Evolutionary conservation across 2,797 vertebrate genomes (phyloP).

Genomic region (Mus minutoides): DNA sequence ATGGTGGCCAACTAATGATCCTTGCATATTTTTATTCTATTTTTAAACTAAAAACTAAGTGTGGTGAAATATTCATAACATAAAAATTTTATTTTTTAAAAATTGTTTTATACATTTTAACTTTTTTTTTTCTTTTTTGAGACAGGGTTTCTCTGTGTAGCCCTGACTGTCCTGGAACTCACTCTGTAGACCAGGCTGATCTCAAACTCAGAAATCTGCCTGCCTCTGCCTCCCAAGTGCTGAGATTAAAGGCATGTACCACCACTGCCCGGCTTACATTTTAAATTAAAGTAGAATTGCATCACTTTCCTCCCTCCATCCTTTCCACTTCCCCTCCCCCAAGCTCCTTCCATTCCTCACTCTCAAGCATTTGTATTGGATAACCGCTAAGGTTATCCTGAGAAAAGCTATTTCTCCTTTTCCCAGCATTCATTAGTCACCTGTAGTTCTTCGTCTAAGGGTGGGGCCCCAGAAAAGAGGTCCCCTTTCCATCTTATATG

Average conservation of each 20-base stretch:
- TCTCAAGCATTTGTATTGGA: background rate
- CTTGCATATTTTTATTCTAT: background rate
- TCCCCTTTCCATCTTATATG: background rate
- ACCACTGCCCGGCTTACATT: too few relatives aligned
- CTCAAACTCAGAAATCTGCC: too few relatives aligned
- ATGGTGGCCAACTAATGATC: background rate
- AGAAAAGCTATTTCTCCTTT: background rate
- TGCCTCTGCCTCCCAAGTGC: too few relatives aligned
- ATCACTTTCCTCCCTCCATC: background rate
- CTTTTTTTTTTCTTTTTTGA: too few relatives aligned
- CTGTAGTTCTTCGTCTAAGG: background rate
- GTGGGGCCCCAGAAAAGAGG: too few relatives aligned
- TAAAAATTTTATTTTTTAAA: background rate
- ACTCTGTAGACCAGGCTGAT: too few relatives aligned
- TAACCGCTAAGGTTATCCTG: background rate
- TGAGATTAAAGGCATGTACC: too few relatives aligned
- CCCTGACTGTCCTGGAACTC: too few relatives aligned
- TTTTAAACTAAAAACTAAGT: constrained; percentile 37
- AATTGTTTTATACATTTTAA: background rate
- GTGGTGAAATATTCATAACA: background rate
- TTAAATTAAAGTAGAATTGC: background rate
- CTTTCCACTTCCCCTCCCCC: background rate
- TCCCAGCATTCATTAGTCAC: background rate
- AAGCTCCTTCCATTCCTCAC: background rate
- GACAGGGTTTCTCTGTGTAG: too few relatives aligned